Evolutionary conservation across 35 echinoderm and acorn worm genomes (phyloP), one percentile per base, ranked within the genome.

Genomic region (Holothuria glaberrima): DNA sequence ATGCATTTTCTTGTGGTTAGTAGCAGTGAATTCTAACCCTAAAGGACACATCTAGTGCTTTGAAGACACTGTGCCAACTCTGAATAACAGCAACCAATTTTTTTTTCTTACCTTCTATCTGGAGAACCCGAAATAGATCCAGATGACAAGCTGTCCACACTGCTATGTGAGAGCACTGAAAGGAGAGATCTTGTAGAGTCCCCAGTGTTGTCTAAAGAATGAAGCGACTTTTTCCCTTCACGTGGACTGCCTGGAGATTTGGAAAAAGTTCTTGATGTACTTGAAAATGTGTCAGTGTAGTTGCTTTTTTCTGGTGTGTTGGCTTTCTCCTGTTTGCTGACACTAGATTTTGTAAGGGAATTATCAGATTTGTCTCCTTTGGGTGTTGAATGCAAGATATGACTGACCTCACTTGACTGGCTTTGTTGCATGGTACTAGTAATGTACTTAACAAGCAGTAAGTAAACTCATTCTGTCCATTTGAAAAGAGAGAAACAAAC

Each of bases 91-190:
- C 4, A 46, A 46, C 4, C 10, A 10, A 46, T 54, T 54, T 5
- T 54, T 54, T 54, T 5, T 54, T 17, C 74, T 54, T 48, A 84
- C 80, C 80, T 84, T 59, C 9, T 62, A 27, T 7, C 33, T 9
- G 86, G 79, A 38, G 86, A 68, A 36, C 83, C 36, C 0, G 93
- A 69, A 25, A 71, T 31, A 50, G 35, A 81, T 19, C 90, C 86
- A 13, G 88, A 71, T 66, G 91, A 93, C 38, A 86, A 52, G 62
- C 92, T 86, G 20, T 92, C 94, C 34, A 93, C 59, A 71, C 91
- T 92, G 48, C 94, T 96, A 31, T 96, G 94, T 13, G 94, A 96
- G 19, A 96, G 69, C 56, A 96, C 91, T 22, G 94, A 96, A 6
- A 96, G 62, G 20, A 96, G 91, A 9, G 94, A 96, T 28, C 88